Evolutionary conservation across 1,140 invertebrate species (phyloP), one percentile per base, ranked within the genome.

Genomic region (Tetragnatha versicolor): DNA sequence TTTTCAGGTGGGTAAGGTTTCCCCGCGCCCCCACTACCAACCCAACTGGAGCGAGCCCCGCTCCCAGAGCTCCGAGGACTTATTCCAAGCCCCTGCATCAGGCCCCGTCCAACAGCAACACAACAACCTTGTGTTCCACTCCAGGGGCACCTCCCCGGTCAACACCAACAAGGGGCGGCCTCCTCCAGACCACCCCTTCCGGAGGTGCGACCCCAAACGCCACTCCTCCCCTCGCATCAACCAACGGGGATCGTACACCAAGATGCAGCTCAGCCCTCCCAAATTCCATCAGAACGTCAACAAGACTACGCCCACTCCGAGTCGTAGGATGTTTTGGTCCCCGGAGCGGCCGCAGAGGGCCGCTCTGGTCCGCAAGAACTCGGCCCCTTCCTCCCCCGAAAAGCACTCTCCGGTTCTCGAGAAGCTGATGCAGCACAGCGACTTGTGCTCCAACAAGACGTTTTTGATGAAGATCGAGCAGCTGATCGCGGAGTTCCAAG

Each of bases 151-250:
- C 7, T 78, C 75, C 2, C 75, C 75, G 2, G 75, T 78, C 29
- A 78, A 78, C 25, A 33, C 37, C n/a, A 78, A 78, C n/a, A n/a
- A 45, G 75, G 75, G 0, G 17, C 39, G 17, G 7, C 39, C 39
- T 45, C n/a, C n/a, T n/a, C n/a, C n/a, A n/a, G n/a, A n/a, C n/a
- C n/a, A n/a, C n/a, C n/a, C n/a, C 29, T 78, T 78, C 63, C 35
- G 75, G 3, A 78, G 75, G 47, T 33, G 37, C 20, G 75, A 78
- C 6, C 75, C 75, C 0, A 69, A 68, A 12, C 14, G 75, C 6
- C 75, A 78, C 20, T 78, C 75, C 22, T 78, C 75, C 2, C 73
- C 73, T 9, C 33, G 73, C 35, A 76, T 76, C n/a, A 76, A 65
- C 47, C 42, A 37, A 10, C 35, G 45, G 31, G n/a, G n/a, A n/a